phyloP scores from a whole-genome alignment of 2,113 vertebrate genomes.

The Phyllostomus hastatus region DNA sequence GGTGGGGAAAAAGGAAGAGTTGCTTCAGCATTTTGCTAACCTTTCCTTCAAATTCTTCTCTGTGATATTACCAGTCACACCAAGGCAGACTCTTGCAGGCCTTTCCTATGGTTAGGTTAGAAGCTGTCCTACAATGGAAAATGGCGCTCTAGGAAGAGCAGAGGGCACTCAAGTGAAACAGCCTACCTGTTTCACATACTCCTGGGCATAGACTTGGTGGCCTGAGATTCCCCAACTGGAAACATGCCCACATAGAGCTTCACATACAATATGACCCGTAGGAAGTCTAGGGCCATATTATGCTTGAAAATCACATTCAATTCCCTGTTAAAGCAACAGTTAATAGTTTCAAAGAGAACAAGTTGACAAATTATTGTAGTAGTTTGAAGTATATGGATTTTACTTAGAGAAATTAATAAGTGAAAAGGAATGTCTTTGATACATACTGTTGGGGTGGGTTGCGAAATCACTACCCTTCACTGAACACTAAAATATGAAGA shows the following conservation, averaged over 20 bases:
- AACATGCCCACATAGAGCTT: not conserved
- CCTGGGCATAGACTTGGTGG: accelerated
- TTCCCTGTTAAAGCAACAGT: not conserved
- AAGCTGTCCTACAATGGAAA: not conserved
- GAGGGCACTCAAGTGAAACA: not conserved
- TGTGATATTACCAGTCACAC: not conserved
- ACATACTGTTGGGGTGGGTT: not conserved
- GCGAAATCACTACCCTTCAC: not conserved
- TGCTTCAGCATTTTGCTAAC: not conserved
- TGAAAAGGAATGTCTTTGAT: not conserved
- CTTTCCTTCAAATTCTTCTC: not conserved
- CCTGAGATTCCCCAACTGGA: not conserved
- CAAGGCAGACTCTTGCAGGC: not conserved
- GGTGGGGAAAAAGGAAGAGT: not conserved
- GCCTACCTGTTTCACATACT: not conserved
- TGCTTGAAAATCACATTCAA: not conserved
- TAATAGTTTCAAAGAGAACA: not conserved
- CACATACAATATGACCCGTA: not conserved
- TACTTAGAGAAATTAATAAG: not conserved
- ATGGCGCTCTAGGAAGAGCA: accelerated
- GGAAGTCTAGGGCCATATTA: not conserved
- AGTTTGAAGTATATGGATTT: not conserved
- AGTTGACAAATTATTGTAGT: not conserved
- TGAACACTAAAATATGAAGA: not conserved
- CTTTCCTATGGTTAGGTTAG: not conserved